phyloP scores from a whole-genome alignment of 2,797 vertebrate species.

The Macropodus opercularis region DNA sequence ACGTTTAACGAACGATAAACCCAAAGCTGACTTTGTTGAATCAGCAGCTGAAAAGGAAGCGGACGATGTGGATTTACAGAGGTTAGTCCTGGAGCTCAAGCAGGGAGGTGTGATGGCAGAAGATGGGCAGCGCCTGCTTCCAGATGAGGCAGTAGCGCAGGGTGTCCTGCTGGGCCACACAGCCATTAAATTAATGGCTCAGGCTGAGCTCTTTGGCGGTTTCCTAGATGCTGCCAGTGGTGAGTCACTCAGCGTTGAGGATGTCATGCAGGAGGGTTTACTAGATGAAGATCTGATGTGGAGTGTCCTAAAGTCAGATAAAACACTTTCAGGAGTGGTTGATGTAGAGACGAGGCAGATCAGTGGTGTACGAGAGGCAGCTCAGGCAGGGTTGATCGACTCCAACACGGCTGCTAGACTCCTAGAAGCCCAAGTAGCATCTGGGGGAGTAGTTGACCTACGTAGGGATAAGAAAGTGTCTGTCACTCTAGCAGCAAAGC shows the following conservation, averaged over 20 bases:
- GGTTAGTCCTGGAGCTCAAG: constrained; percentile 82
- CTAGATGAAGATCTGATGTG: constrained; percentile 90
- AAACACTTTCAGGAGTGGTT: constrained; percentile 88
- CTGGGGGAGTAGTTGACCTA: constrained; percentile 92
- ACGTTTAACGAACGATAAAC: not conserved
- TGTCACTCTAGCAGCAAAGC: constrained; percentile 90
- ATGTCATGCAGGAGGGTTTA: constrained; percentile 88
- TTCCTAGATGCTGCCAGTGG: constrained; percentile 86
- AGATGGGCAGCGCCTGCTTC: constrained; percentile 81
- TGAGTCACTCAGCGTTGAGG: constrained; percentile 85
- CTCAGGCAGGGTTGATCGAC: constrained; percentile 86
- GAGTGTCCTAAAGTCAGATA: constrained; percentile 88
- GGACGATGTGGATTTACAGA: constrained; percentile 78
- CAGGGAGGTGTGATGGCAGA: constrained; percentile 85
- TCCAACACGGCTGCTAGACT: constrained; percentile 84
- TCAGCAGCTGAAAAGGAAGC: constrained; percentile 44
- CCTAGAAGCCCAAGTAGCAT: constrained; percentile 91
- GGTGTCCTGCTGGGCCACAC: constrained; percentile 86
- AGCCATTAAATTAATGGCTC: constrained; percentile 89
- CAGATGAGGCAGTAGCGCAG: constrained; percentile 86
- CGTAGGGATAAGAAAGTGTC: constrained; percentile 90
- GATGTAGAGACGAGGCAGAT: constrained; percentile 83
- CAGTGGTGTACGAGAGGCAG: constrained; percentile 86
- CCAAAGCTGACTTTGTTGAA: constrained; percentile 7
- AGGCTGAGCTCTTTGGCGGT: constrained; percentile 88